Base-by-base conservation (phyloP, 2,113 vertebrate genomes). In the Sigmodon hispidus region DNA sequence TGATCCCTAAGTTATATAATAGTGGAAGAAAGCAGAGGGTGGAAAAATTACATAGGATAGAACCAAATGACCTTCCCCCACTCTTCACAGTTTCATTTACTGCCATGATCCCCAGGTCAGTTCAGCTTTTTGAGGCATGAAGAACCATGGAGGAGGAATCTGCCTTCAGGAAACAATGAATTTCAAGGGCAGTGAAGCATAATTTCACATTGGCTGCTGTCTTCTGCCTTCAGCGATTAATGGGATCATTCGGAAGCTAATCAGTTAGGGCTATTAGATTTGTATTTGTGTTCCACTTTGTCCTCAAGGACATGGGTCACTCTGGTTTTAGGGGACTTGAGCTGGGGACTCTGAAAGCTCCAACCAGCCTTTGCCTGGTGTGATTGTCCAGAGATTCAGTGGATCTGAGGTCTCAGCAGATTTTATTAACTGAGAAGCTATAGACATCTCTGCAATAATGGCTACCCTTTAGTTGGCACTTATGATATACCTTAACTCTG, bases 101-200 rank as follows among this genome's bases (percentile, higher is more conserved):
- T 59, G 88, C 55, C 69, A 22, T 13, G 55, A 70, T 77, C 90
- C 73, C 73, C 87, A 59, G 57, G 9, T 95, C 7, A 7, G 65
- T 76, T 45, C 22, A 72, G 4, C 87, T 94, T 80, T 95, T 61
- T 86, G 93, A 97, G 48, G 95, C 96, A 40, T 95, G 89, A 94
- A 86, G 45, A 70, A 70, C 76, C 16, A 22, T 16, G 34, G 93
- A 96, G 93, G 89, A 59, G 70, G 70, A 55, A 79, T 61, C 36
- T 95, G 91, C 96, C 97, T 91, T 57, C 31, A 19, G 97, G 97
- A 96, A 88, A 89, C 67, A 57, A 26, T 90, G 69, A 61, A 45
- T 65, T 94, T n/a, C 75, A 95, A 26, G 10, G 55, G 70, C 48
- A 15, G 10, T 26, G 24, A 52, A 59, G 16, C 88, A 2, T 15